phyloP scores from a whole-genome alignment of 1,140 invertebrate genomes.

The Wasmannia auropunctata region DNA sequence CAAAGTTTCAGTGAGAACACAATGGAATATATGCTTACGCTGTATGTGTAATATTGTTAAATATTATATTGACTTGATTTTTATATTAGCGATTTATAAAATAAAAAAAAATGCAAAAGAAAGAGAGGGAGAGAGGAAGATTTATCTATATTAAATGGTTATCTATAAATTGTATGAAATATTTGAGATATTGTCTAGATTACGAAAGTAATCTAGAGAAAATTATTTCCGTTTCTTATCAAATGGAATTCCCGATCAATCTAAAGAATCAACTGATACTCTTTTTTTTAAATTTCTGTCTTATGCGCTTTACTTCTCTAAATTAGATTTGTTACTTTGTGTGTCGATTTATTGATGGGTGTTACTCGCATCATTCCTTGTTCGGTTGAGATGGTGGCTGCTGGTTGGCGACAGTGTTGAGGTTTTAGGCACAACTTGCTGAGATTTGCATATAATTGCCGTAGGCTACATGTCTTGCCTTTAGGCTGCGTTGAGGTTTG shows the following conservation, averaged over 20 bases:
- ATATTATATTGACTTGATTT: neutral
- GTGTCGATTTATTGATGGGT: neutral
- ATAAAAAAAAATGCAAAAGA: neutral
- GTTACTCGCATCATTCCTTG: neutral
- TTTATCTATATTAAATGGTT: neutral
- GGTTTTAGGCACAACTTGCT: constrained; percentile 67
- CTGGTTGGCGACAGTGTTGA: constrained; percentile 54
- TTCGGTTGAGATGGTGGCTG: neutral
- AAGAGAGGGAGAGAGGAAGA: neutral
- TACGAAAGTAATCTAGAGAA: neutral
- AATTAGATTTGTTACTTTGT: neutral
- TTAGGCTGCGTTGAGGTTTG: constrained; percentile 56
- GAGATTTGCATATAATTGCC: constrained; percentile 77
- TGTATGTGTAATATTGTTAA: neutral
- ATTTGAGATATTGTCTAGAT: neutral
- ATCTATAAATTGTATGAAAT: neutral
- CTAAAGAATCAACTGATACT: neutral
- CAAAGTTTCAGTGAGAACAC: neutral
- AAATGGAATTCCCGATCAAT: neutral
- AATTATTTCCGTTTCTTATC: neutral
- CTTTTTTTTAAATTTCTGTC: neutral
- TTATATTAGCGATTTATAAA: neutral
- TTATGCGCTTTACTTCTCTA: neutral
- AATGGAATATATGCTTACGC: neutral
- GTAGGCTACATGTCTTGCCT: constrained; percentile 59